Evolutionary conservation across 2,888 invertebrate species (phyloP).

Genomic region (Argyresthia goedartella): DNA sequence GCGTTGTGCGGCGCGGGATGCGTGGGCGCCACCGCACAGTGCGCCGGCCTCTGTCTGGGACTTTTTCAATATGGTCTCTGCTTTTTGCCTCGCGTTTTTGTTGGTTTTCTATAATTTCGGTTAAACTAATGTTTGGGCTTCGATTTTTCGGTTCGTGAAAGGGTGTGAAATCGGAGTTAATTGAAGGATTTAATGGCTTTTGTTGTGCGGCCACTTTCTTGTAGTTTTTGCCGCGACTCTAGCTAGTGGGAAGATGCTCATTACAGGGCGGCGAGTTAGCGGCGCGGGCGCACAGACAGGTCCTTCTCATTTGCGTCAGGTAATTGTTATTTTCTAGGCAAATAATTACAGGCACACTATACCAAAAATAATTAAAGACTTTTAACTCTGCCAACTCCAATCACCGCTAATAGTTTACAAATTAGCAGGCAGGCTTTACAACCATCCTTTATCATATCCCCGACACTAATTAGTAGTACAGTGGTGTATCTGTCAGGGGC

Average conservation of each 20-base stretch:
- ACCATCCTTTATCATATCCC: too few species aligned
- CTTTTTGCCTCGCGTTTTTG: conserved; percentile 54
- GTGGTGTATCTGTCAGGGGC: too few species aligned
- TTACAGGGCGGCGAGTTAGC: conserved; percentile 12
- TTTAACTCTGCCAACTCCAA: not conserved
- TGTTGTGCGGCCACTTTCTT: conserved; percentile 57
- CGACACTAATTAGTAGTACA: too few species aligned
- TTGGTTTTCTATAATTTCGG: conserved; percentile 64
- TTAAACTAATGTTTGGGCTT: conserved; percentile 70
- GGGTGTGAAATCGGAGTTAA: conserved; percentile 68
- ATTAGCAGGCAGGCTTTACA: too few species aligned
- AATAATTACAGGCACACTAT: not conserved
- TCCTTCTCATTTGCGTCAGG: not conserved
- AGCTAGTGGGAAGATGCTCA: conserved; percentile 14
- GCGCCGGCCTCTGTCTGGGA: conserved; percentile 19
- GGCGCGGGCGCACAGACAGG: conserved; percentile 1
- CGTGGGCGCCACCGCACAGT: conserved; percentile 14
- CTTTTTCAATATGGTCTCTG: conserved; percentile 24
- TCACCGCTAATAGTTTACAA: too few species aligned
- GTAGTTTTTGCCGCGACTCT: conserved; percentile 24
- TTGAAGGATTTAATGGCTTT: conserved; percentile 61
- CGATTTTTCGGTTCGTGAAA: conserved; percentile 71
- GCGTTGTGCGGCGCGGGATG: not conserved
- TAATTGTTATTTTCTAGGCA: conserved; percentile 2
- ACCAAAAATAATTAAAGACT: too few species aligned